Conservation (phyloP, 2,888 invertebrate genomes). For the Microchrysa polita region DNA sequence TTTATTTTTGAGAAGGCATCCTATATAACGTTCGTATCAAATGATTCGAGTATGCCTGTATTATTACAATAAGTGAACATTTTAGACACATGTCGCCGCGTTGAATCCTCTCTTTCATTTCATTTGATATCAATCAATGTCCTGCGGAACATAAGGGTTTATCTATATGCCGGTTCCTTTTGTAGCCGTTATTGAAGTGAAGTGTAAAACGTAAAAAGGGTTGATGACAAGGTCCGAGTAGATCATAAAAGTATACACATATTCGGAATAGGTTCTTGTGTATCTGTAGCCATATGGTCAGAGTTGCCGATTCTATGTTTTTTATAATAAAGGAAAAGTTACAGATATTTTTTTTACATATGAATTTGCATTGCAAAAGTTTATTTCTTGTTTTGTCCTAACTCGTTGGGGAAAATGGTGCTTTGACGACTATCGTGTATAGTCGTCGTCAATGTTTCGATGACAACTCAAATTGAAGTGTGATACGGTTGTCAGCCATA, state of each 20-base stretch:
- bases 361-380: too few species aligned
- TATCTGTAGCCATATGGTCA: too few species aligned
- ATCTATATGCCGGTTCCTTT: neutral
- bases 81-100: conserved; percentile 50
- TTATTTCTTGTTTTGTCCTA: too few species aligned
- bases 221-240: conserved; percentile 38
- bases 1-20: conserved; percentile 43
- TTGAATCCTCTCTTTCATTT: conserved; percentile 27
- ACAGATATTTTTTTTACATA: too few species aligned
- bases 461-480: too few species aligned
- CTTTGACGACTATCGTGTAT: too few species aligned
- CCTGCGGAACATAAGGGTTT: conserved; percentile 13
- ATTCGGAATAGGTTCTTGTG: conserved; percentile 16
- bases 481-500: too few species aligned
- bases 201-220: conserved; percentile 41
- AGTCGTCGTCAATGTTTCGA: too few species aligned
- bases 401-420: too few species aligned
- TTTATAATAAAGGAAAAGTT: too few species aligned
- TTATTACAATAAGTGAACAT: conserved; percentile 50
- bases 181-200: conserved; percentile 29
- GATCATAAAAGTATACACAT: conserved; percentile 45
- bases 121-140: conserved; percentile 14
- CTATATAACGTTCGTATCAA: conserved; percentile 40
- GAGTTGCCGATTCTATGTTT: too few species aligned
- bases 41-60: conserved; percentile 33